Evolutionary conservation across 2,113 vertebrate genomes (phyloP).

Genomic region (Triplophysa siluroides): DNA sequence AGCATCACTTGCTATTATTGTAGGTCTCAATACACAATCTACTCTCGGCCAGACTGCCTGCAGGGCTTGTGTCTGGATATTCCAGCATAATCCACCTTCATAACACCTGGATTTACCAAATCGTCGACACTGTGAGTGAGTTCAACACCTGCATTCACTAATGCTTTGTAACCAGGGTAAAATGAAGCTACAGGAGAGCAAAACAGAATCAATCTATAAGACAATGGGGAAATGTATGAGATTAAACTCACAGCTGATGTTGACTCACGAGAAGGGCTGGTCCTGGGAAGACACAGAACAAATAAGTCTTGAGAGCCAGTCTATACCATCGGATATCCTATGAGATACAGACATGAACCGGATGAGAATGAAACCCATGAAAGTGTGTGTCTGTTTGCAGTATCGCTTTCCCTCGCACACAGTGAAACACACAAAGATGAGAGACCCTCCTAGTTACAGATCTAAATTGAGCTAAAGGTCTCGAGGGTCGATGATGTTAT

Average conservation of each 20-base stretch:
- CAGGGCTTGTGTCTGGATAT: constrained; percentile 11
- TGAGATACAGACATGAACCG: constrained; percentile 34
- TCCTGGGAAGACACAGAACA: neutral
- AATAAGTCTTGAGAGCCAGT: neutral
- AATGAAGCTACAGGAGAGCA: neutral
- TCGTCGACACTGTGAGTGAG: neutral
- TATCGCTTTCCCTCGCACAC: neutral
- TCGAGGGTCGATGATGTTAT: constrained; percentile 41
- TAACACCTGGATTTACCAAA: constrained; percentile 17
- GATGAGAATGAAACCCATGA: neutral
- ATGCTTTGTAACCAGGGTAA: neutral
- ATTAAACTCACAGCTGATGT: constrained; percentile 39
- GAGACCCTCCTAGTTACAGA: constrained; percentile 50
- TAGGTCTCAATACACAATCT: neutral
- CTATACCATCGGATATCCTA: constrained; percentile 1
- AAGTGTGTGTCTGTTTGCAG: neutral
- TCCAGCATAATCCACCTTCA: neutral
- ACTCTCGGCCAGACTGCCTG: neutral
- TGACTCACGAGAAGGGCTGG: constrained; percentile 1
- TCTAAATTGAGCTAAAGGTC: constrained; percentile 45
- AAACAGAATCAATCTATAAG: neutral
- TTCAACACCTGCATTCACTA: constrained; percentile 7
- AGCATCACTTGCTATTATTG: constrained; percentile 7
- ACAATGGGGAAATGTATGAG: neutral
- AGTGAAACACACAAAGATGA: neutral